phyloP scores from a whole-genome alignment of 2,888 invertebrate species.

The Cryptosula pallasiana region DNA sequence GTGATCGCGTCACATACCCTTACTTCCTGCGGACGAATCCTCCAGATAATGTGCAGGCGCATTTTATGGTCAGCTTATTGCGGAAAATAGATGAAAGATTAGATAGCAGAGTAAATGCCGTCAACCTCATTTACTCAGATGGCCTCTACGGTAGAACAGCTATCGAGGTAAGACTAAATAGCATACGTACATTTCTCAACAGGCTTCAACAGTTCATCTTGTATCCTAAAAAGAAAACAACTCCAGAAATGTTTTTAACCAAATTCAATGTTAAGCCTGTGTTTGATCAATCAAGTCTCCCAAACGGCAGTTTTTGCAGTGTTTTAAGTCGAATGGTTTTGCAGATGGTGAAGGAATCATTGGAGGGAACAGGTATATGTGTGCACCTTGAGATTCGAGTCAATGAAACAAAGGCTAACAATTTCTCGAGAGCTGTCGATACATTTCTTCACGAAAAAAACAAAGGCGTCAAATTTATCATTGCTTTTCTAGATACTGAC shows the following conservation, averaged over 20 bases:
- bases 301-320: too few species aligned
- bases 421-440: neutral
- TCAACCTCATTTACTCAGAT: conserved; percentile 3
- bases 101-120: neutral
- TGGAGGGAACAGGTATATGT: neutral
- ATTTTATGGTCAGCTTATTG: conserved; percentile 3
- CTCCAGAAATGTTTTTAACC: too few species aligned
- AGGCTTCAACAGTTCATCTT: too few species aligned
- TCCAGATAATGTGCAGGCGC: conserved; percentile 2
- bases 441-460: neutral
- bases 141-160: neutral
- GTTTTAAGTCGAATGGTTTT: too few species aligned
- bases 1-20: neutral
- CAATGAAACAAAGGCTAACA: neutral
- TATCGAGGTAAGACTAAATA: conserved; percentile 3
- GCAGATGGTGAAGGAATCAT: neutral
- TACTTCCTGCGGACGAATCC: conserved; percentile 19
- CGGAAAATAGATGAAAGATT: neutral
- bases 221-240: too few species aligned
- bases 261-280: too few species aligned
- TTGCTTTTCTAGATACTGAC: neutral
- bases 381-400: neutral
- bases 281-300: too few species aligned
- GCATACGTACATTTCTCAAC: too few species aligned
- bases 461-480: neutral